A percentile compares a stretch with the other conserved stretches of the same genome.
Evolutionary conservation across 2,113 vertebrate species (phyloP).

Genomic region (Gymnogyps californianus): DNA sequence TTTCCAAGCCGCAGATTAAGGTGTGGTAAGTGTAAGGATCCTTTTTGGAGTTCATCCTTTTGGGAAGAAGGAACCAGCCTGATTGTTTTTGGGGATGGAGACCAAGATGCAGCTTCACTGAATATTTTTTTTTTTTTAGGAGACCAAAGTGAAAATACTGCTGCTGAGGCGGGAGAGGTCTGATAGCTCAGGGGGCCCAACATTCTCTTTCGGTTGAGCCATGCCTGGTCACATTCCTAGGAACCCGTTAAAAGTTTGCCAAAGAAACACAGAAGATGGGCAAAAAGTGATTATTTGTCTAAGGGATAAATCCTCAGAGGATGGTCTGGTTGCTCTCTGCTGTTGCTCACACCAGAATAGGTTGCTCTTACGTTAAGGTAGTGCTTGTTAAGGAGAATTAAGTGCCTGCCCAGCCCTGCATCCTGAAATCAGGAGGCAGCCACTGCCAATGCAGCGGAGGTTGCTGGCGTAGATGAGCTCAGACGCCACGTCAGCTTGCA

Average conservation of each 20-base stretch:
- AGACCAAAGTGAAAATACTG: neutral
- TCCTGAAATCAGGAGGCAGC: neutral
- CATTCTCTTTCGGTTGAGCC: neutral
- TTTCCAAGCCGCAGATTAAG: neutral
- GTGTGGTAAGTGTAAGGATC: neutral
- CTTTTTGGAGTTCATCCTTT: neutral
- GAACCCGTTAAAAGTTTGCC: neutral
- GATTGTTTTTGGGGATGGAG: neutral
- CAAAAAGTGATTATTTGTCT: neutral
- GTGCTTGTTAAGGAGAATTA: neutral
- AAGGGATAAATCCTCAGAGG: neutral
- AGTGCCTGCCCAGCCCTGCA: neutral
- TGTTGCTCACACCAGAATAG: neutral
- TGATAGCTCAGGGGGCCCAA: neutral
- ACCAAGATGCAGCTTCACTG: neutral
- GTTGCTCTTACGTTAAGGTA: neutral
- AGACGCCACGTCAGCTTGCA: accelerated
- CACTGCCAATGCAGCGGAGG: accelerated
- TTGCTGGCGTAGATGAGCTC: neutral
- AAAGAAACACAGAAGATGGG: neutral
- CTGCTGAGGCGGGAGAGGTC: neutral
- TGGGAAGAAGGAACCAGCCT: neutral
- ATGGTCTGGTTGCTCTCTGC: neutral
- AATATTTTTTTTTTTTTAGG: neutral
- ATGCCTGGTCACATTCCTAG: neutral